phyloP scores from a whole-genome alignment of 2,888 invertebrate species.

The Napeogenes inachia region DNA sequence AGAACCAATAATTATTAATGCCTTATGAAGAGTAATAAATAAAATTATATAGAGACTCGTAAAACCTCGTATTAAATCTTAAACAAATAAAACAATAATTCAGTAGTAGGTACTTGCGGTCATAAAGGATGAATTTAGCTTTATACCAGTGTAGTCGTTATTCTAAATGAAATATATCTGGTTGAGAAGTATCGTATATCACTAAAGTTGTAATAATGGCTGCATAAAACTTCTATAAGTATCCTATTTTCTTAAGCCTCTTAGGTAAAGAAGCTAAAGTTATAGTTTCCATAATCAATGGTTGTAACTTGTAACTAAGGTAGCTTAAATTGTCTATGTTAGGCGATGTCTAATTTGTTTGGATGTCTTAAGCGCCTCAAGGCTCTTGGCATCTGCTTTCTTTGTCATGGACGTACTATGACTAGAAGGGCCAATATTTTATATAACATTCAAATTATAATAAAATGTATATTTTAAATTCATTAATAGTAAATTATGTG shows the following conservation, averaged over 20 bases:
- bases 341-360: slow-evolving; percentile 4
- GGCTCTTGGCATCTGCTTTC: slow-evolving; percentile 3
- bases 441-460: not conserved
- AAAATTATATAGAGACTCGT: no score
- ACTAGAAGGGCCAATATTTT: not conserved
- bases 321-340: not conserved
- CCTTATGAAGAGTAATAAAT: no score
- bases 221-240: slow-evolving; percentile 13
- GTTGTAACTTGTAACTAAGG: not conserved
- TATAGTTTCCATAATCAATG: not conserved
- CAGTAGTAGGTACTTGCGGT: slow-evolving; percentile 14
- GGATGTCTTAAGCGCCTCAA: not conserved
- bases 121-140: slow-evolving; percentile 23
- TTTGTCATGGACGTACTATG: not conserved
- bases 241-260: not conserved
- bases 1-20: no score
- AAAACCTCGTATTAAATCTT: no score
- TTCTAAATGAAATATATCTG: slow-evolving; percentile 19
- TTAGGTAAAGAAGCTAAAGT: not conserved
- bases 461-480: not conserved
- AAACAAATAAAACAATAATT: slow-evolving; percentile 5
- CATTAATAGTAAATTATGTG: no score
- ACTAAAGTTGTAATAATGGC: slow-evolving; percentile 13
- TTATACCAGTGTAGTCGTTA: slow-evolving; percentile 20
- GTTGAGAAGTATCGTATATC: slow-evolving; percentile 27